Evolutionary conservation across 2,797 vertebrate species (phyloP).

Genomic region (Erpetoichthys calabaricus): DNA sequence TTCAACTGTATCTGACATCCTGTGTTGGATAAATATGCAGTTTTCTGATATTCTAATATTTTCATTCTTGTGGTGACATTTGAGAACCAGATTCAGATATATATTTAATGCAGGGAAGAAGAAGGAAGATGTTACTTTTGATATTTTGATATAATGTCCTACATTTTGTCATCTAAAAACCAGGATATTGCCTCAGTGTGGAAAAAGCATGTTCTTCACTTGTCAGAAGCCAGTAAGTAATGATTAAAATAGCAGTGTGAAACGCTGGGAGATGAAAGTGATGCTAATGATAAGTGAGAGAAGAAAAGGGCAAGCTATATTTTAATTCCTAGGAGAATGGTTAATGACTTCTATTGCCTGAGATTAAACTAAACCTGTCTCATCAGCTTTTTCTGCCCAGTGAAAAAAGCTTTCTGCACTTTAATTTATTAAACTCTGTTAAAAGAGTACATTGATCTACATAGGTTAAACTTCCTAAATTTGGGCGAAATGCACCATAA

Average conservation of each 20-base stretch:
- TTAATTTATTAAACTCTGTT: slow-evolving; percentile 99
- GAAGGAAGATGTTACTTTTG: slow-evolving; percentile 76
- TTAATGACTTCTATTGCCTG: slow-evolving; percentile 99
- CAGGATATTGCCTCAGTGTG: slow-evolving; percentile 98
- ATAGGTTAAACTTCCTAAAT: slow-evolving; percentile 99
- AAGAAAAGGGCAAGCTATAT: slow-evolving; percentile 99
- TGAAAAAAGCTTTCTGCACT: slow-evolving; percentile 95
- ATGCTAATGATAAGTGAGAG: slow-evolving; percentile 99
- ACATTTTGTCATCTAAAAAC: slow-evolving; percentile 99
- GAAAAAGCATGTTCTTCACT: slow-evolving; percentile 98
- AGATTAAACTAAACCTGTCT: slow-evolving; percentile 80
- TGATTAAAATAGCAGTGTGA: slow-evolving; percentile 99
- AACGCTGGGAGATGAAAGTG: slow-evolving; percentile 99
- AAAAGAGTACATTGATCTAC: slow-evolving; percentile 99
- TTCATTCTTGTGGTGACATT: too few species aligned
- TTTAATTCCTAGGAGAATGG: slow-evolving; percentile 99
- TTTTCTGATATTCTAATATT: too few species aligned
- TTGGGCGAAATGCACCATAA: slow-evolving; percentile 82
- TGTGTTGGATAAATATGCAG: too few species aligned
- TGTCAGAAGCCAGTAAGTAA: slow-evolving; percentile 99
- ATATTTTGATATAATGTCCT: slow-evolving; percentile 99
- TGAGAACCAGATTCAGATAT: not conserved
- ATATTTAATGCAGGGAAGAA: slow-evolving; percentile 18
- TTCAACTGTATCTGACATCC: too few species aligned
- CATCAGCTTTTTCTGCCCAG: slow-evolving; percentile 70